Evolutionary conservation across 2,797 vertebrate species (phyloP).

Genomic region (Notolepis coatsorum): DNA sequence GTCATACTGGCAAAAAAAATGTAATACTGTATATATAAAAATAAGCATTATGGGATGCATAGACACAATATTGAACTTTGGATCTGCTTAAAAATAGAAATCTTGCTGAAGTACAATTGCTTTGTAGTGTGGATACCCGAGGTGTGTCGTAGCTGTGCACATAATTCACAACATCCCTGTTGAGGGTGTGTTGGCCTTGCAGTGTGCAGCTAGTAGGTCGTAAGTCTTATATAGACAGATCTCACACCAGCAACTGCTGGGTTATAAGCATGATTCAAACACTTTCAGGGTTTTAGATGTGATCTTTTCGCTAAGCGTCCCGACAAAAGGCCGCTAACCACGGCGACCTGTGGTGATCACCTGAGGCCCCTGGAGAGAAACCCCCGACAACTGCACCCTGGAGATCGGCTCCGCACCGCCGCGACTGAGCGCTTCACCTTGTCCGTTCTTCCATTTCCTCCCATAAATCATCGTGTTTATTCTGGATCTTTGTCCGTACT

Average conservation of each 20-base stretch:
- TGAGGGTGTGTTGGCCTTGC: too few relatives aligned
- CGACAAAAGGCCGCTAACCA: background rate
- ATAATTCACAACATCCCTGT: too few relatives aligned
- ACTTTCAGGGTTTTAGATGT: too few relatives aligned
- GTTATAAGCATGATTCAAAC: too few relatives aligned
- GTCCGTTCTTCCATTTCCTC: constrained; percentile 14
- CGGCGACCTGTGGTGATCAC: background rate
- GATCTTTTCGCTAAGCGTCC: too few relatives aligned
- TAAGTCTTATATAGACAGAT: too few relatives aligned
- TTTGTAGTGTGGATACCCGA: too few relatives aligned
- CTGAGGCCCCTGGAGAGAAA: constrained; percentile 1
- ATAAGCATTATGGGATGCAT: background rate
- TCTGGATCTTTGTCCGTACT: constrained; percentile 74
- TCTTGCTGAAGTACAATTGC: too few relatives aligned
- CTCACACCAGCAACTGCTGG: too few relatives aligned
- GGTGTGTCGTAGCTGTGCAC: too few relatives aligned
- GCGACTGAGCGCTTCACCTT: constrained; percentile 49
- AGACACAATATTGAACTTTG: background rate
- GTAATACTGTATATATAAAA: background rate
- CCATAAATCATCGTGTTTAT: constrained; percentile 5
- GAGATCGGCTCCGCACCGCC: constrained; percentile 53
- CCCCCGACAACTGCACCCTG: constrained; percentile 77
- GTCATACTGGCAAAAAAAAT: background rate
- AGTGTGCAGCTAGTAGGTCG: too few relatives aligned
- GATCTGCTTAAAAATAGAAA: background rate